Evolutionary conservation across 2,888 invertebrate genomes (phyloP), one percentile per base, ranked within the genome.

Genomic region (Tachystola acroxantha): DNA sequence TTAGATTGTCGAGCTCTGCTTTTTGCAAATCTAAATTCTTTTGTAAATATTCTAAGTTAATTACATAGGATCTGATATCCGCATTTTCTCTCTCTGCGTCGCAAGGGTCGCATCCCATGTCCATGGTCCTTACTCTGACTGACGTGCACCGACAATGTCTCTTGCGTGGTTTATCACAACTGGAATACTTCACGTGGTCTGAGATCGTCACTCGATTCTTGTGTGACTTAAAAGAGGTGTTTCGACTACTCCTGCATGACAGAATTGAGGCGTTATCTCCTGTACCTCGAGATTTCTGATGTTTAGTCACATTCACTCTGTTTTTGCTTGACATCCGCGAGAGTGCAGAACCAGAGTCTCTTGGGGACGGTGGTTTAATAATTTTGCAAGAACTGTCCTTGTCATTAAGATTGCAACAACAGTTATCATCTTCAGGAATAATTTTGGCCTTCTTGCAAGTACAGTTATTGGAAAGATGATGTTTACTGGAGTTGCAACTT

Each of bases 1-100:
- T 67, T 6, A 84, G 42, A 27, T 50, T 53, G 14, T 68, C 56
- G 10, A 84, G 53, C 58, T 77, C 75, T 30, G 52, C 43, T n/a
- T 53, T 57, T 55, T 79, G 72, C n/a, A 33, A 34, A 14, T 54
- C 48, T 28, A 54, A 62, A 41, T 54, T 60, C 7, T 61, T 43
- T 54, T 74, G 61, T 39, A 84, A 57, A 20, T 48, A 41, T 32
- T 66, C 42, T 10, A 76, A 39, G 38, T 66, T 57, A 10, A 43
- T 53, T 53, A 58, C 67, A 32, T 57, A 64, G 4, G 39, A 34
- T 31, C 42, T 49, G 0, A 64, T 37, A 25, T 69, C 61, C 19
- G 56, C 50, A 1, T 43, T 38, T 29, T 64, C 52, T 19, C 20
- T 39, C 19, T 32, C 13, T 45, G 35, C n/a, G 24, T 52, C 33